Evolutionary conservation across 1,140 invertebrate genomes (phyloP).

Genomic region (Anthonomus grandis): DNA sequence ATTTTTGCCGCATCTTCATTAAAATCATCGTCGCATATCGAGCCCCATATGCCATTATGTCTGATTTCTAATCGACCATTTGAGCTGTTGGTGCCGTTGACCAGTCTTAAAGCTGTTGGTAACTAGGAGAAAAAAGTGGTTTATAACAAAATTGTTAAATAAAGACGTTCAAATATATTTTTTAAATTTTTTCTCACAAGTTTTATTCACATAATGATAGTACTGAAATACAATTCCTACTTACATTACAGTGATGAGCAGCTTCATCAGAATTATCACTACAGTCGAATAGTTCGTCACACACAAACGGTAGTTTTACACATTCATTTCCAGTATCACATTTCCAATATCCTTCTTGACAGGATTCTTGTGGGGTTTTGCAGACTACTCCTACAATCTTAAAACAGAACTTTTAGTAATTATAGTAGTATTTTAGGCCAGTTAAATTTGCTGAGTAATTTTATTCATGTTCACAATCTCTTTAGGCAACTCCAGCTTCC

Average conservation of each 20-base stretch:
- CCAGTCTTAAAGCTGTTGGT: conserved; percentile 59
- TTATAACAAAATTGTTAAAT: neutral
- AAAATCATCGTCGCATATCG: conserved; percentile 77
- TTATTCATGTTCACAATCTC: too few relatives aligned
- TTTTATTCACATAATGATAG: neutral
- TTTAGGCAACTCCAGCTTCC: too few relatives aligned
- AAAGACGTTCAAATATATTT: neutral
- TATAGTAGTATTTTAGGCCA: too few relatives aligned
- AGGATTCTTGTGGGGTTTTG: conserved; percentile 57
- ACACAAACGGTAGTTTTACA: conserved; percentile 62
- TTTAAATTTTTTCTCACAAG: neutral
- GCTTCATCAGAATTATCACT: conserved; percentile 67
- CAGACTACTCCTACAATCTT: conserved; percentile 64
- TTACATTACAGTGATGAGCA: conserved; percentile 58
- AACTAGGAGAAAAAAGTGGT: conserved; percentile 48
- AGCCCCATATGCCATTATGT: conserved; percentile 71
- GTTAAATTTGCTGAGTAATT: too few relatives aligned
- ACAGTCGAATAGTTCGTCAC: conserved; percentile 69
- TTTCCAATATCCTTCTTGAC: conserved; percentile 61
- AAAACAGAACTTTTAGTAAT: neutral
- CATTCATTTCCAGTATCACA: conserved; percentile 62
- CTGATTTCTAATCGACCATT: conserved; percentile 70
- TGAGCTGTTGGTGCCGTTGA: conserved; percentile 54
- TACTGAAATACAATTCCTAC: conserved; percentile 22
- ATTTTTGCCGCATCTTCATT: conserved; percentile 62